Conservation (phyloP, 2,797 vertebrate species). For the Pteropus rufus region DNA sequence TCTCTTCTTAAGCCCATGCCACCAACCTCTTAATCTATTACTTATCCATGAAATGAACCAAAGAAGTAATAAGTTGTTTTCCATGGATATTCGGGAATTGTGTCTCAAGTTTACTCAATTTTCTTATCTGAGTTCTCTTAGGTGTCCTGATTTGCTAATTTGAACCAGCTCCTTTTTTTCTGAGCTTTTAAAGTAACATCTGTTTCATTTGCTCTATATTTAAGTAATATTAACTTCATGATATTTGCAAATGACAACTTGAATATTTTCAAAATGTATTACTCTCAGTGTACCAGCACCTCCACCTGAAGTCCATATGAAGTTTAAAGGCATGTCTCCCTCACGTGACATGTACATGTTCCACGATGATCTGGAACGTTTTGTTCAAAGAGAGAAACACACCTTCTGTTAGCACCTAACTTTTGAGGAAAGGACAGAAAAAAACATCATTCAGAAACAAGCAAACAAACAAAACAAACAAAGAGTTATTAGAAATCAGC, state of each 20-base stretch:
- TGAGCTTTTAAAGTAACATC: not conserved
- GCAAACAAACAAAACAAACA: not conserved
- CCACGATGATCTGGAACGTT: not conserved
- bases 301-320: not conserved
- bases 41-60: not conserved
- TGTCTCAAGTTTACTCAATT: not conserved
- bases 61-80: not conserved
- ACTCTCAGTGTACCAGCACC: not conserved
- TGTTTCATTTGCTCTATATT: not conserved
- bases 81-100: not conserved
- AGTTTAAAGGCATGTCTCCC: not conserved
- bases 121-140: constrained; percentile 8
- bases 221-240: not conserved
- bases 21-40: not conserved
- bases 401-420: not conserved
- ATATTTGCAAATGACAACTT: not conserved
- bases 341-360: not conserved
- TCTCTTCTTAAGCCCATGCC: not conserved
- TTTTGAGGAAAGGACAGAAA: not conserved
- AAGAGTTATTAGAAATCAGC: not conserved
- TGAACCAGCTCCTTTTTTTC: not conserved
- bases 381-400: not conserved
- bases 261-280: not conserved
- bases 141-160: not conserved
- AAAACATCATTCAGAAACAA: not conserved